Evolutionary conservation across 2,888 invertebrate genomes (phyloP), one percentile per base, ranked within the genome.

Genomic region (Cetonia aurata): DNA sequence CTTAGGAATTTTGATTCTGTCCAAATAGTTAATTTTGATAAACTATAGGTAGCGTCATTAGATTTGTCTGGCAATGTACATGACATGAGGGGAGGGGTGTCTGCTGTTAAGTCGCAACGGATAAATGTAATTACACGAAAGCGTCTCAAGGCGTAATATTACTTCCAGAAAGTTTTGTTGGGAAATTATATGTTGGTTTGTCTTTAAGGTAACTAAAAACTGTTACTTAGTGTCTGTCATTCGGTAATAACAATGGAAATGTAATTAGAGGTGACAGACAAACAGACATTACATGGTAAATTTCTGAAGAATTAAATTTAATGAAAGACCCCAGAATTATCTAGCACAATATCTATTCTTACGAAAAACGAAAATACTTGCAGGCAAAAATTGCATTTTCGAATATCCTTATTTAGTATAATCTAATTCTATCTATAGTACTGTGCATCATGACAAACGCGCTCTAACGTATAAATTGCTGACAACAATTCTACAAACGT

Each of bases 301-400:
- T 65, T 65, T 19, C 15, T 19, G 50, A 33, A 50, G 31, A 6
- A 31, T 50, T 31, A 65, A 65, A 65, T 33, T 25, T 65, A 65
- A 65, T 65, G 48, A 65, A 48, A 50, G 50, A 65, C 31, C 50
- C 50, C 17, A 15, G 9, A 19, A 50, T 4, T 50, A 9, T 15
- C 15, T 13, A 13, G 44, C 25, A 25, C 25, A 25, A 25, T 25
- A 25, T 25, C 25, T 25, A 25, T 4, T 25, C 3, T 25, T 4
- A 25, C 3, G n/a, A n/a, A n/a, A n/a, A n/a, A n/a, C n/a, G n/a
- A n/a, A n/a, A n/a, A n/a, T n/a, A n/a, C n/a, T n/a, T n/a, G n/a
- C n/a, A n/a, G n/a, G n/a, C n/a, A n/a, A n/a, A n/a, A n/a, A n/a
- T n/a, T n/a, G n/a, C n/a, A n/a, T n/a, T n/a, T n/a, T n/a, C n/a